Conservation (phyloP, 2,888 invertebrate genomes). For the Epirrhoe alternata region DNA sequence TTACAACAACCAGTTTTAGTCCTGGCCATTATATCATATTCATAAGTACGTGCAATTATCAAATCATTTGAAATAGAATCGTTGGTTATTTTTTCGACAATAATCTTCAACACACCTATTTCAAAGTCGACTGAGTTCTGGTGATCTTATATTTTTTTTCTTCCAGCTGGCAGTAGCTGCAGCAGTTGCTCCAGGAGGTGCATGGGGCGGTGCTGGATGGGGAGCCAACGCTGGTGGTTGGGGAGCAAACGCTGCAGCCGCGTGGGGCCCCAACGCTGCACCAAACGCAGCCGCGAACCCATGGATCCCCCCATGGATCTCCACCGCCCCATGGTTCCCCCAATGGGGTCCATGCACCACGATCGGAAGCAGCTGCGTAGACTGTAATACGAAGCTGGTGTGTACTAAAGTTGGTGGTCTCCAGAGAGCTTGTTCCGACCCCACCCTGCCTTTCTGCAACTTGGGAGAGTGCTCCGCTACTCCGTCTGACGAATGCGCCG, state of each 20-base stretch:
- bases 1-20: too few species aligned
- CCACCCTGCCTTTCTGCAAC: conserved; percentile 74
- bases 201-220: conserved; percentile 38
- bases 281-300: conserved; percentile 60
- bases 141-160: too few species aligned
- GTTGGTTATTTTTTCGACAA: too few species aligned
- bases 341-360: conserved; percentile 70
- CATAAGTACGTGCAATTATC: too few species aligned
- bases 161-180: conserved; percentile 64
- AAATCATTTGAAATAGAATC: too few species aligned
- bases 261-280: conserved; percentile 39
- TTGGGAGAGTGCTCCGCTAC: conserved; percentile 78
- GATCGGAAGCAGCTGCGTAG: conserved; percentile 64
- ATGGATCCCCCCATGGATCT: conserved; percentile 76
- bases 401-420: conserved; percentile 76
- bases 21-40: too few species aligned
- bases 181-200: conserved; percentile 59
- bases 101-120: too few species aligned
- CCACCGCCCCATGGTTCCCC: conserved; percentile 71
- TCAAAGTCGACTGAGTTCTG: too few species aligned
- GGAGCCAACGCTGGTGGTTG: conserved; percentile 39
- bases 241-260: conserved; percentile 43
- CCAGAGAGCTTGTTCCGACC: conserved; percentile 68
- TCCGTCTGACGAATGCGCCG: conserved; percentile 66
- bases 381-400: conserved; percentile 69